Evolutionary conservation across 2,888 invertebrate species (phyloP).

Genomic region (Microctonus aethiopoides): DNA sequence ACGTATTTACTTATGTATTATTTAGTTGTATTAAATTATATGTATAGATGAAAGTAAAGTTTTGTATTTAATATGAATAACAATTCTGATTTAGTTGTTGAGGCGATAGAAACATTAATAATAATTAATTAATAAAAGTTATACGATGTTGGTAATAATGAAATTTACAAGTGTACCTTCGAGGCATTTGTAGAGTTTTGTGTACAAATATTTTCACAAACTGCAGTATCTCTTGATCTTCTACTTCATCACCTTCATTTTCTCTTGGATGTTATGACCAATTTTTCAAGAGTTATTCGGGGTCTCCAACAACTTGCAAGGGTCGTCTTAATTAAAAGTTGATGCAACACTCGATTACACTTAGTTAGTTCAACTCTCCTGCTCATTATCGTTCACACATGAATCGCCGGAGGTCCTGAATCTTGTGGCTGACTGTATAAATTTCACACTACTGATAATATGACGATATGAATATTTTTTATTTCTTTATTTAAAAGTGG

Average conservation of each 20-base stretch:
- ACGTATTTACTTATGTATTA: background rate
- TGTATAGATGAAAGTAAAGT: no score
- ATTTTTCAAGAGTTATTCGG: no score
- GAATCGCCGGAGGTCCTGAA: background rate
- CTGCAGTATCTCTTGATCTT: background rate
- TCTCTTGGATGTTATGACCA: background rate
- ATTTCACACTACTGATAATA: background rate
- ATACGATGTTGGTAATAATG: background rate
- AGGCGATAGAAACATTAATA: no score
- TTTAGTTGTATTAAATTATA: no score
- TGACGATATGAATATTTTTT: background rate
- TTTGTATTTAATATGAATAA: background rate
- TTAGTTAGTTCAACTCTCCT: background rate
- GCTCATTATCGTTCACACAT: background rate
- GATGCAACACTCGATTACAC: background rate
- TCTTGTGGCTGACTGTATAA: background rate
- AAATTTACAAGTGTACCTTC: background rate
- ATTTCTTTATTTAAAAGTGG: no score
- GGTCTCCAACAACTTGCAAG: background rate
- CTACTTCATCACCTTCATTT: background rate
- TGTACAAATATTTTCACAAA: background rate
- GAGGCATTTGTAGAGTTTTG: background rate
- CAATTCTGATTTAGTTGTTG: background rate
- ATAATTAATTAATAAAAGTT: no score
- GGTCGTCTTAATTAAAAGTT: slow-evolving; percentile 2